These are phyloP conservation scores for Lepetodrilus schrolli DNA, from an alignment of 2,888 invertebrate genomes.

Conservation along the genomic window DNA sequence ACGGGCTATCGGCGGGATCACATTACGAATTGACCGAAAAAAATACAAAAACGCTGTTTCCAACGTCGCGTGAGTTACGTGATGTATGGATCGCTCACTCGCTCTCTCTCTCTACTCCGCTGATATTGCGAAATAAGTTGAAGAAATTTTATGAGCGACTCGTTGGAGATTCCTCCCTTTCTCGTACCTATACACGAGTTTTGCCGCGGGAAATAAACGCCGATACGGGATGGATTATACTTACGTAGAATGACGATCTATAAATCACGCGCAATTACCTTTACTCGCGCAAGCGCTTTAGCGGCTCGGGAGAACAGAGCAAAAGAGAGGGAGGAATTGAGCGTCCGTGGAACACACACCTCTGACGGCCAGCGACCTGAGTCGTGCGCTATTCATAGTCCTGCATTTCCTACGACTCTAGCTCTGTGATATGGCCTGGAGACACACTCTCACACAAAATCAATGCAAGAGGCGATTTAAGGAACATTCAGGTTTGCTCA, in stretches of 20 bases:
- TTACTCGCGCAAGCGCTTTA: constrained; percentile 3
- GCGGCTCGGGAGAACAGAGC: no score
- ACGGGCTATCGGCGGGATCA: neutral
- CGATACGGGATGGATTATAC: neutral
- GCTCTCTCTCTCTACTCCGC: neutral
- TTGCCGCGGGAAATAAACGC: neutral
- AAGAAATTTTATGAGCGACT: constrained; percentile 26
- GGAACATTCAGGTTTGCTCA: neutral
- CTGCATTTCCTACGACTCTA: neutral
- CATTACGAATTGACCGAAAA: no score
- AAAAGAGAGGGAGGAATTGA: neutral
- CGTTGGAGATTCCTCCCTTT: neutral
- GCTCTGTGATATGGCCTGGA: neutral
- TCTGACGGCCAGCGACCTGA: neutral
- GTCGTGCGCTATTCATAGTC: constrained; percentile 5
- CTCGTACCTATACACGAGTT: constrained; percentile 1
- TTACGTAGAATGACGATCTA: constrained; percentile 21
- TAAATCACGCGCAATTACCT: constrained; percentile 25
- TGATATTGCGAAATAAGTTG: neutral
- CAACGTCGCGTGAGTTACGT: neutral
- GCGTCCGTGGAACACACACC: no score
- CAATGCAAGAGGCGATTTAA: constrained; percentile 5
- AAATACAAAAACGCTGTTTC: no score
- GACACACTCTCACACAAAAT: neutral
- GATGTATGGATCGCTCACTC: neutral